A percentile compares a stretch with the other conserved stretches of the same genome.
Evolutionary conservation across 2,888 invertebrate species (phyloP).

Genomic region (Hydrotaea cyrtoneurina): DNA sequence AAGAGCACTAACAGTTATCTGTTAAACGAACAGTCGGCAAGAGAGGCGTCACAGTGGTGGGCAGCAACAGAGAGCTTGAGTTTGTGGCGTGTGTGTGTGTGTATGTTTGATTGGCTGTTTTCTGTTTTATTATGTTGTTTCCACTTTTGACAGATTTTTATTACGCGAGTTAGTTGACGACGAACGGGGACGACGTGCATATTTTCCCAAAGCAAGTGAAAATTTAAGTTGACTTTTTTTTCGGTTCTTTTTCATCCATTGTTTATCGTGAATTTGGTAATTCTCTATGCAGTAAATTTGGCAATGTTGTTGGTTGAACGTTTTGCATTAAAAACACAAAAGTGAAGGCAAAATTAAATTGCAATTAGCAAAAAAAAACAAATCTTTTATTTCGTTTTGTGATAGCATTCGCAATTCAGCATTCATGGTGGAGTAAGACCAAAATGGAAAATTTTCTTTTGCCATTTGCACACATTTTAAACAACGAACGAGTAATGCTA

Average conservation of each 20-base stretch:
- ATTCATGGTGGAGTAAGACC: constrained; percentile 4
- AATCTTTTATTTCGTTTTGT: constrained; percentile 38
- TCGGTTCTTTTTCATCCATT: constrained; percentile 48
- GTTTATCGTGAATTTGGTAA: constrained; percentile 21
- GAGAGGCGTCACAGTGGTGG: constrained; percentile 17
- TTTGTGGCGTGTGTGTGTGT: not conserved
- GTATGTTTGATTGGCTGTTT: constrained; percentile 20
- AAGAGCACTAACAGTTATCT: constrained; percentile 54
- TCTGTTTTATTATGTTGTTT: constrained; percentile 58
- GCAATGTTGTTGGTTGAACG: too few species aligned
- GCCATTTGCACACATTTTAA: not conserved
- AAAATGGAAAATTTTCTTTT: constrained; percentile 14
- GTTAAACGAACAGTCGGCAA: not conserved
- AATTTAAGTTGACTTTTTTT: constrained; percentile 35
- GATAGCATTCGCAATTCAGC: not conserved
- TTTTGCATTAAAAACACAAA: not conserved
- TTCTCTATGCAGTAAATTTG: constrained; percentile 23
- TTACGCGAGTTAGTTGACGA: constrained; percentile 60
- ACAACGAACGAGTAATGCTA: too few species aligned
- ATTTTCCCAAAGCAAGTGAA: constrained; percentile 57
- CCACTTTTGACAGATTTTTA: constrained; percentile 63
- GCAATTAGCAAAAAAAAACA: constrained; percentile 9
- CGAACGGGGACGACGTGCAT: constrained; percentile 62
- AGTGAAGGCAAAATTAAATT: not conserved
- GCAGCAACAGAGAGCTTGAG: constrained; percentile 12